Evolutionary conservation across 2,888 invertebrate species (phyloP), one percentile per base, ranked within the genome.

Genomic region (Criorhina ranunculi): DNA sequence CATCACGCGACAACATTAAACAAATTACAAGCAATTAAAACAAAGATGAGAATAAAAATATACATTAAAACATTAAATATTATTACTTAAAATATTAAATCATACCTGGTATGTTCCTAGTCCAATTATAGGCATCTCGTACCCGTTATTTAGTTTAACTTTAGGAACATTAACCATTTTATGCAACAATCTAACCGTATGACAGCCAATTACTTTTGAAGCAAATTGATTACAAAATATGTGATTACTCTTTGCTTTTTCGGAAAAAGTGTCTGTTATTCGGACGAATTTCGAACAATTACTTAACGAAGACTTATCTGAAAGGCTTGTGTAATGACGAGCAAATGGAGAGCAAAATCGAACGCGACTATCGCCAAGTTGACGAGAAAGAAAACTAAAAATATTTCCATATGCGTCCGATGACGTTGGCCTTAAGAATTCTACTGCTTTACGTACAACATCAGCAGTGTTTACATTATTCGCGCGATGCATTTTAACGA

Each of bases 31-130:
- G 5, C 8, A 3, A 33, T 3, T 4, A 12, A 40, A 17, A 53
- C 35, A 55, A 17, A 24, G 37, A 29, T 55, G 2, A 12, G 49
- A n/a, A 46, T 33, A 8, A 5, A 11, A 46, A 33, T n/a, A 35
- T 46, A 19, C 11, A 31, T 33, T 4, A 24, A 24, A 4, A 24
- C 1, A 24, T n/a, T n/a, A n/a, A n/a, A n/a, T n/a, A n/a, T n/a
- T n/a, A n/a, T n/a, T n/a, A n/a, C n/a, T n/a, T n/a, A n/a, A n/a
- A n/a, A 24, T 24, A 24, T 24, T 49, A n/a, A n/a, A n/a, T 9
- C 91, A 90, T 92, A 95, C 95, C 93, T 94, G 94, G 94, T 95
- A 96, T 0, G 95, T 96, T 9, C 95, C 96, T 7, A 96, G 91
- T 2, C 95, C 95, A 4, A 95, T 89, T 1, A 93, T 92, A 0